Conservation (phyloP, 2,888 invertebrate genomes). For the Mythimna pallens region DNA sequence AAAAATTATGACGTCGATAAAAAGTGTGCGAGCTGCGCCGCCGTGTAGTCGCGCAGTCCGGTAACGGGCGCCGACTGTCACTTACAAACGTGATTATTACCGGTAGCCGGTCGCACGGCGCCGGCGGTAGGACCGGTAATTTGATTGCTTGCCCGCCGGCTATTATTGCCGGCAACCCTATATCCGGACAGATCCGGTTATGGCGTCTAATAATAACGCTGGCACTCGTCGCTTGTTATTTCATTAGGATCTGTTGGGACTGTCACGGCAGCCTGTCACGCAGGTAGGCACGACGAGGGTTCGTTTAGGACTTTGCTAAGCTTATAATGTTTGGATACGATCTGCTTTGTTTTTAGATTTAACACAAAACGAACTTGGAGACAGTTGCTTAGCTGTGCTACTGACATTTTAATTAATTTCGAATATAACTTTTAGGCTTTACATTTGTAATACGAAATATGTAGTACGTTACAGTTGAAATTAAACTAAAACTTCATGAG, state of each 20-base stretch:
- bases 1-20: conserved; percentile 69
- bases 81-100: conserved; percentile 75
- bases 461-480: conserved; percentile 15
- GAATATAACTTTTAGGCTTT: neutral
- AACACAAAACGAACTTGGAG: conserved; percentile 38
- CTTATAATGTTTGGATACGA: conserved; percentile 30
- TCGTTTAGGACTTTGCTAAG: conserved; percentile 19
- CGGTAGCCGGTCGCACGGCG: conserved; percentile 53
- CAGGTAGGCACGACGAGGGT: conserved; percentile 47
- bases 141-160: conserved; percentile 79
- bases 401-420: conserved; percentile 33
- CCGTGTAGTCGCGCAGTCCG: conserved; percentile 58
- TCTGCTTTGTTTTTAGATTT: conserved; percentile 38
- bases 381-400: conserved; percentile 12
- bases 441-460: conserved; percentile 16
- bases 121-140: conserved; percentile 72
- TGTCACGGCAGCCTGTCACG: conserved; percentile 28
- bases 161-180: conserved; percentile 78
- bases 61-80: conserved; percentile 64
- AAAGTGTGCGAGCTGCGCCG: conserved; percentile 52
- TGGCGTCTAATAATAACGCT: conserved; percentile 73
- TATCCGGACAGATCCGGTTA: conserved; percentile 79
- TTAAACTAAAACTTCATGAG: conserved; percentile 26
- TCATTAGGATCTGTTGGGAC: conserved; percentile 65
- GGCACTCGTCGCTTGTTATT: conserved; percentile 69